A percentile compares a stretch with the other conserved stretches of the same genome.
Evolutionary conservation across 2,113 vertebrate genomes (phyloP).

Genomic region (Elephantulus edwardii): DNA sequence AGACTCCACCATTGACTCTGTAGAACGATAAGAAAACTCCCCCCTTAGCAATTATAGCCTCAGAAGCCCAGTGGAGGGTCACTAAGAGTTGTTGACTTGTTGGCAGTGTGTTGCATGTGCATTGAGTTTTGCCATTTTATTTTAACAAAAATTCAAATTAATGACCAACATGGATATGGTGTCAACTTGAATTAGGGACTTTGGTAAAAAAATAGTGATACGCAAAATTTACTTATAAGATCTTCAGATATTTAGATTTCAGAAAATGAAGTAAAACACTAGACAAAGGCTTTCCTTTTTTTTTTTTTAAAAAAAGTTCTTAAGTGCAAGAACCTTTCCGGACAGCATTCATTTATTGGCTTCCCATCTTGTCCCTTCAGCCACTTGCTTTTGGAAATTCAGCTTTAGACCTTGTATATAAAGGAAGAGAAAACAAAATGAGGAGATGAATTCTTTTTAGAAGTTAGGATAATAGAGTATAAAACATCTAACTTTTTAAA

Average conservation of each 20-base stretch:
- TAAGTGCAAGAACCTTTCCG: not conserved
- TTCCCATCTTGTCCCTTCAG: not conserved
- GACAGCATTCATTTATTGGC: not conserved
- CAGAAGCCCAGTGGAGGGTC: too few species aligned
- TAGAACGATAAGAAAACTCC: too few species aligned
- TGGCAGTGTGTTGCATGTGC: too few species aligned
- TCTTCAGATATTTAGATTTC: not conserved
- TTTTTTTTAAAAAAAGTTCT: too few species aligned
- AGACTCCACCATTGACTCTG: too few species aligned
- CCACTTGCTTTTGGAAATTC: not conserved
- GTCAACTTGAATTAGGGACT: too few species aligned
- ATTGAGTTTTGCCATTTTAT: not conserved
- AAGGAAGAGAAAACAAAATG: not conserved
- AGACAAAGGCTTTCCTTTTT: not conserved
- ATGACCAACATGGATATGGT: too few species aligned
- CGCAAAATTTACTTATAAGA: not conserved
- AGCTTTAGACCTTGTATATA: not conserved
- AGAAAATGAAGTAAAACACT: not conserved
- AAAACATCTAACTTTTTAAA: not conserved
- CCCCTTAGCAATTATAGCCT: too few species aligned
- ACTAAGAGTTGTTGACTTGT: too few species aligned
- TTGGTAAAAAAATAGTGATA: not conserved
- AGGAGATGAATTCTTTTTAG: not conserved
- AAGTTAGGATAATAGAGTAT: not conserved
- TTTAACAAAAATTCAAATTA: too few species aligned